phyloP scores from a whole-genome alignment of 2,113 vertebrate genomes.

The Nycticorax nycticorax region DNA sequence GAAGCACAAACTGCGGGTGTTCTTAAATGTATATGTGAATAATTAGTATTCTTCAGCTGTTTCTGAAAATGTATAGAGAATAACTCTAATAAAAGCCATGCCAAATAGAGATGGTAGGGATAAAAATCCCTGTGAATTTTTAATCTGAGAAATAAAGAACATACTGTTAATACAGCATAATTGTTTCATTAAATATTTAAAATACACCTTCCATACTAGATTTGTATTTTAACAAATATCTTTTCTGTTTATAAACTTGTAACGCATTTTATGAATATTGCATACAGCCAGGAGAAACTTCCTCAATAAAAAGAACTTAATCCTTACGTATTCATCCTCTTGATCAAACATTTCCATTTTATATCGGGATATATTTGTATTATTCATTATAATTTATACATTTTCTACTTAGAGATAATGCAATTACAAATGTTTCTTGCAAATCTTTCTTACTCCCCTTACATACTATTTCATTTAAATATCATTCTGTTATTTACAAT shows the following conservation, averaged over 20 bases:
- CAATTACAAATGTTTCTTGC: conserved; percentile 32
- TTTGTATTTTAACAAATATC: not conserved
- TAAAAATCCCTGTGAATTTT: conserved; percentile 15
- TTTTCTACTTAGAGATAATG: conserved; percentile 27
- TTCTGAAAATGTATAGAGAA: not conserved
- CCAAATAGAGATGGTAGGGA: not conserved
- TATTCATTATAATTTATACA: conserved; percentile 38
- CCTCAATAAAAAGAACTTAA: not conserved
- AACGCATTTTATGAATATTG: not conserved
- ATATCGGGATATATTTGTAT: conserved; percentile 21
- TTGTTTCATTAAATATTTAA: conserved; percentile 65
- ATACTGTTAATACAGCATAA: not conserved
- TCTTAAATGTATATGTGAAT: not conserved
- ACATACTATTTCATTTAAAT: conserved; percentile 38
- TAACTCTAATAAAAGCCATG: not conserved
- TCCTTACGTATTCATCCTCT: not conserved
- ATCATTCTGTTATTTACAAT: conserved; percentile 44
- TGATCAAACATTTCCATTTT: conserved; percentile 38
- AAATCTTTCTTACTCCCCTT: conserved; percentile 37
- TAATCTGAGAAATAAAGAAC: conserved; percentile 40
- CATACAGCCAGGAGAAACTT: not conserved
- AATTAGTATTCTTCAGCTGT: not conserved
- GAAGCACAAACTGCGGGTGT: not conserved
- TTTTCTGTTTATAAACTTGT: not conserved
- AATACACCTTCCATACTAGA: not conserved